Evolutionary conservation across 2,113 vertebrate genomes (phyloP), one percentile per base, ranked within the genome.

Genomic region (Plecturocebus donacophilus): DNA sequence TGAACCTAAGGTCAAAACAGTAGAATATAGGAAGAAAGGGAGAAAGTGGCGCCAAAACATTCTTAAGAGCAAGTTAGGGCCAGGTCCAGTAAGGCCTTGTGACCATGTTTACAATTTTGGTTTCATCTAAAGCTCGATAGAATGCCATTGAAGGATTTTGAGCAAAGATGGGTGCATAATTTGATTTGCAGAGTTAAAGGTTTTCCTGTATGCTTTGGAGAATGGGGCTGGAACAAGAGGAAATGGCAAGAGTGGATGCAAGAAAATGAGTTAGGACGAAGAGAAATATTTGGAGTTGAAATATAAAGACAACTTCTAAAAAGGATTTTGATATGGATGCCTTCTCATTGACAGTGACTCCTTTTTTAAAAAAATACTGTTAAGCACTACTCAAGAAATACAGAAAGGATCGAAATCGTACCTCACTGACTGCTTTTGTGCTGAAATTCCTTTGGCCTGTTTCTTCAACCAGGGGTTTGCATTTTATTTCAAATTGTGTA

Each of bases 391-490:
- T 86, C 82, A 93, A 82, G 25, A 71, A 6, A 42, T 6, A 42
- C 32, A 42, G 14, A 79, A 66, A 49, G 70, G 49, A 8, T 56
- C 38, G 27, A 85, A 87, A 47, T 10, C 77, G 11, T n/a, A 47
- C 35, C 32, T 45, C 4, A 61, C 79, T 64, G 40, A 30, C 71
- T 77, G 35, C 42, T 90, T 94, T 80, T 77, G 21, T 90, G 68
- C 68, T 16, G 25, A 47, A 32, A 79, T 19, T 11, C 11, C 54
- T 45, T 86, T 56, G 17, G 49, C 9, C 82, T 47, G 42, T 47
- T 79, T 91, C 79, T 95, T 87, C 73, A 83, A 71, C 58, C 61
- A 96, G 58, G 73, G 89, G 49, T 95, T 95, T 83, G 35, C 52
- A 32, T 90, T 91, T 93, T 85, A 75, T 83, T 94, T 97, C 42